Conservation (phyloP, 2,888 invertebrate species). For the Antheraea assamensis region DNA sequence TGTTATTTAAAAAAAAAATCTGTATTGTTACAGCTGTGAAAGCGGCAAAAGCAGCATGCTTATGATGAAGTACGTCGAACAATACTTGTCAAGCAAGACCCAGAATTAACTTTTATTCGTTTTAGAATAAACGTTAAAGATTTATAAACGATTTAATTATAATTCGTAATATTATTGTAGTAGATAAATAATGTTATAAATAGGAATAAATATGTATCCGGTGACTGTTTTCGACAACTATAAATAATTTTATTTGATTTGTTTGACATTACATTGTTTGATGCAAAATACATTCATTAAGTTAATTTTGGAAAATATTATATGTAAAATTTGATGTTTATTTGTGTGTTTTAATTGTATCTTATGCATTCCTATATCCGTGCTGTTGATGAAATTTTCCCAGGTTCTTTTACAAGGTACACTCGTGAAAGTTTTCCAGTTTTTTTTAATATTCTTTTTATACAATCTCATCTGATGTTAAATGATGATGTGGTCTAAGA, state of each 20-base stretch:
- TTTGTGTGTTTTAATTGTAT: too few species aligned
- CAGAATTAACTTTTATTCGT: conserved; percentile 59
- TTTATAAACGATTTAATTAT: not conserved
- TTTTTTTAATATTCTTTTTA: too few species aligned
- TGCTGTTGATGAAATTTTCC: too few species aligned
- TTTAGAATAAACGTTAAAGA: conserved; percentile 60
- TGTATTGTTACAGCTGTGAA: conserved; percentile 68
- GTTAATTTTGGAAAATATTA: too few species aligned
- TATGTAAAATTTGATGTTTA: too few species aligned
- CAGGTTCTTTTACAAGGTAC: too few species aligned
- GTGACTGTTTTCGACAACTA: not conserved
- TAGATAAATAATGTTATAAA: conserved; percentile 7
- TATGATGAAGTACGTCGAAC: conserved; percentile 55
- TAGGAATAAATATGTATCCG: not conserved
- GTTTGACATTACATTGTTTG: not conserved
- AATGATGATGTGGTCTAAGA: too few species aligned
- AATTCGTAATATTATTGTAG: not conserved
- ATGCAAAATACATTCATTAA: not conserved
- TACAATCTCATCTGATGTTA: too few species aligned
- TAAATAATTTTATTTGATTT: not conserved
- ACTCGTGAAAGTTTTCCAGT: too few species aligned
- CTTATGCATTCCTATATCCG: too few species aligned
- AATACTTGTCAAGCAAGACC: conserved; percentile 27
- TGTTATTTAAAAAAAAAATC: too few species aligned
- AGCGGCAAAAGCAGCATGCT: conserved; percentile 79